These are phyloP conservation scores for Tamandua tetradactyla DNA, from an alignment of 2,797 vertebrate genomes.

Conservation along the genomic window DNA sequence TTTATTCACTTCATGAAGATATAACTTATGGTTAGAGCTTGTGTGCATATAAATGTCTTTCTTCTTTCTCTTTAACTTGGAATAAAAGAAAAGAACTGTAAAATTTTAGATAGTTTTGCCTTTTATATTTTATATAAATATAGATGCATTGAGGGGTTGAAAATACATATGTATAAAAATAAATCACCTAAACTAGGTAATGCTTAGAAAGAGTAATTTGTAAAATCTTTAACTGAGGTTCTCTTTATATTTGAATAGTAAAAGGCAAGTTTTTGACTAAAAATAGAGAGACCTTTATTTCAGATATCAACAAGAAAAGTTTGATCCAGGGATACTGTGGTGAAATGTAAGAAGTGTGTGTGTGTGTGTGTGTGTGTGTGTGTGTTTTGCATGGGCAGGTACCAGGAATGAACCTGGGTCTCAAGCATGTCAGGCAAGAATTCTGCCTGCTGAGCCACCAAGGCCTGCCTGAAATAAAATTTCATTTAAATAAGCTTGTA, in stretches of 20 bases:
- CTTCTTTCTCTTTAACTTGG: not conserved
- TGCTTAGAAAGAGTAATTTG: not conserved
- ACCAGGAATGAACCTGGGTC: no score
- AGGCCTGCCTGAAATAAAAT: no score
- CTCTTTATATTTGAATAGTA: not conserved
- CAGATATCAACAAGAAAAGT: not conserved
- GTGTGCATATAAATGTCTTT: not conserved
- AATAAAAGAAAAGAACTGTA: not conserved
- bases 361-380: no score
- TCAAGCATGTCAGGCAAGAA: no score
- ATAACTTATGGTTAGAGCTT: not conserved
- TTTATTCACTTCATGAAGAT: not conserved
- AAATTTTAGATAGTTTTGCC: not conserved
- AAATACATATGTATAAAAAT: not conserved
- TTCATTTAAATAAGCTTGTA: constrained; percentile 12
- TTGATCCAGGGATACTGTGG: not conserved
- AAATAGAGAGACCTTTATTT: not conserved
- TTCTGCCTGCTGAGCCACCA: no score
- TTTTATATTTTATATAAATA: not conserved
- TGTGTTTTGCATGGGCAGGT: no score
- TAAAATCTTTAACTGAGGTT: not conserved
- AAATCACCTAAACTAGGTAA: constrained; percentile 3
- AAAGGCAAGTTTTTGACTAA: not conserved
- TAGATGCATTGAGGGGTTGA: not conserved
- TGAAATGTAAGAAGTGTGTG: not conserved